Percentiles rank a stretch among this genome's conserved stretches.
Conservation (phyloP, 1,140 invertebrate genomes). For the Philopotamus ludificatus region DNA sequence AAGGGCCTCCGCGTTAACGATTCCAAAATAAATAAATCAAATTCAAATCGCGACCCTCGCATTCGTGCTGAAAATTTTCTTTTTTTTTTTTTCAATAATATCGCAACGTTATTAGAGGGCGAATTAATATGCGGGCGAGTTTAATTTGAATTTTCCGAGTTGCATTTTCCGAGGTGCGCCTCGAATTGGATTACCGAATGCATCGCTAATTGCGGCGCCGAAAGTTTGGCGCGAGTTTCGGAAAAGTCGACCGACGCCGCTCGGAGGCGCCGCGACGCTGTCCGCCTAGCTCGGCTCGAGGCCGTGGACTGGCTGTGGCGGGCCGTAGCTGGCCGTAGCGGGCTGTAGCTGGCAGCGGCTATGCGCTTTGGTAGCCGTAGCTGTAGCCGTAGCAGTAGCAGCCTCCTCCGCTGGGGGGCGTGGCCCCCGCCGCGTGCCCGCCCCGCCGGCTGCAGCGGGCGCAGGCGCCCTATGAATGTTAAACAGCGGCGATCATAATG, state of each 20-base stretch:
- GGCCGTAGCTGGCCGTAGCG: conserved; percentile 14
- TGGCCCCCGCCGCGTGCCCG: conserved; percentile 19
- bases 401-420: conserved; percentile 16
- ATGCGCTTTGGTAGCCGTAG: conserved; percentile 34
- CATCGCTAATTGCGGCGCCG: not conserved
- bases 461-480: conserved; percentile 33
- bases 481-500: conserved; percentile 26
- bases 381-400: conserved; percentile 34
- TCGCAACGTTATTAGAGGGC: not conserved
- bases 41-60: not conserved
- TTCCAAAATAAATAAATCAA: not conserved
- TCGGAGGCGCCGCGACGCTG: no score
- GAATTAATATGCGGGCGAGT: not conserved
- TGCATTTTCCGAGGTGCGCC: not conserved
- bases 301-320: no score
- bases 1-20: no score
- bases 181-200: not conserved
- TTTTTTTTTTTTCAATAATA: not conserved
- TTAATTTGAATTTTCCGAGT: not conserved
- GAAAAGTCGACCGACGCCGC: no score
- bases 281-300: no score
- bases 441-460: conserved; percentile 25
- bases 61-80: not conserved
- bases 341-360: conserved; percentile 34
- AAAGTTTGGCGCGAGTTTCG: not conserved